phyloP scores from a whole-genome alignment of 2,113 vertebrate genomes.

The Girardinichthys multiradiatus region DNA sequence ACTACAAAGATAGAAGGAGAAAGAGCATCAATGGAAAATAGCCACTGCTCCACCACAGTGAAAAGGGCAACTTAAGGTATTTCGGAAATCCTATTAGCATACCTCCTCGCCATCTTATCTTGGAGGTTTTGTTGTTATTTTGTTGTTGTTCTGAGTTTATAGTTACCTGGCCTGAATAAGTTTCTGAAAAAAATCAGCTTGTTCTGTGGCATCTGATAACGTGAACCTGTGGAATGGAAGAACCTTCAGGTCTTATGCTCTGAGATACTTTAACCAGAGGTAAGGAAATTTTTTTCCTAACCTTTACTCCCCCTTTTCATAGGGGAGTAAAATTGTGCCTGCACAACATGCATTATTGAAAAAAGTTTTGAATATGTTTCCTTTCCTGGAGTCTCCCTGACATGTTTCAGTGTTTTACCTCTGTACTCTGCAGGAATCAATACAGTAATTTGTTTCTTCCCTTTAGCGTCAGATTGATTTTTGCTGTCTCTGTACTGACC shows the following conservation, averaged over 20 bases:
- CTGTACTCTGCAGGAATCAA: constrained; percentile 67
- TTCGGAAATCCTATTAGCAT: too few species aligned
- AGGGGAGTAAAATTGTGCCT: constrained; percentile 10
- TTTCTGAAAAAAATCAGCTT: too few species aligned
- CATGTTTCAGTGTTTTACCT: constrained; percentile 67
- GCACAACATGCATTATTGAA: constrained; percentile 5
- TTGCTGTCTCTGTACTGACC: constrained; percentile 71
- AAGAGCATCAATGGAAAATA: too few species aligned
- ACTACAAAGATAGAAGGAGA: background rate
- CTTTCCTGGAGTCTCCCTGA: constrained; percentile 33
- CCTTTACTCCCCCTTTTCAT: too few species aligned
- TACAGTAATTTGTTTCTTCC: constrained; percentile 74
- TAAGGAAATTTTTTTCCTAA: constrained; percentile 4
- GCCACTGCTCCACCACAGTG: too few species aligned
- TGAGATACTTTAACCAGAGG: constrained; percentile 1
- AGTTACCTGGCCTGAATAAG: too few species aligned
- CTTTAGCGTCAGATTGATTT: constrained; percentile 78
- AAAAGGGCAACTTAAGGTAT: too few species aligned
- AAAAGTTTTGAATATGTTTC: constrained; percentile 43
- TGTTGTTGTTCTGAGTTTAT: too few species aligned
- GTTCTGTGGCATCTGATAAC: too few species aligned
- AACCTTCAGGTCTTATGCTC: background rate
- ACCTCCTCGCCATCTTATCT: too few species aligned
- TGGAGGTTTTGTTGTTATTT: too few species aligned
- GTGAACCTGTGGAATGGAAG: background rate